These are phyloP conservation scores for Peribatodes rhomboidaria DNA, from an alignment of 2,888 invertebrate genomes.

Conservation along the genomic window DNA sequence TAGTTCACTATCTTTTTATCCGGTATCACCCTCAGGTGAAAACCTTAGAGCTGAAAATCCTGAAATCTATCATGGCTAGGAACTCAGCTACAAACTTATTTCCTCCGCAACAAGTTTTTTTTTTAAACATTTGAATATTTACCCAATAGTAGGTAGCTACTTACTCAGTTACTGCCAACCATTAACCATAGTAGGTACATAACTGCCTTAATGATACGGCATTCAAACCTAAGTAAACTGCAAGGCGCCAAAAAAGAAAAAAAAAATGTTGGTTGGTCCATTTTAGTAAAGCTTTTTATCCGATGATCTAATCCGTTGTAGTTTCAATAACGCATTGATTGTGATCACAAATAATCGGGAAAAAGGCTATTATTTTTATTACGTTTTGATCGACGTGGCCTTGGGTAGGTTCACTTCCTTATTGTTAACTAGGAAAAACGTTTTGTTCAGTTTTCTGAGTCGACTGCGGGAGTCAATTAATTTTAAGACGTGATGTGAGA, in stretches of 20 bases:
- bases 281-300: conserved; percentile 1
- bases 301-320: conserved; percentile 16
- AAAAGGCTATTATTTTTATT: conserved; percentile 49
- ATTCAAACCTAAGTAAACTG: neutral
- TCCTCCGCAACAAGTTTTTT: too few species aligned
- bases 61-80: too few species aligned
- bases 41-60: too few species aligned
- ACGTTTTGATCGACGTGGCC: conserved; percentile 46
- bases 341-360: conserved; percentile 31
- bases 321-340: conserved; percentile 8
- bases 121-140: too few species aligned
- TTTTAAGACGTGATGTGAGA: conserved; percentile 27
- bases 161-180: too few species aligned
- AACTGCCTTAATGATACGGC: too few species aligned
- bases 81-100: too few species aligned
- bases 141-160: too few species aligned
- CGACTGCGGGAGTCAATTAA: conserved; percentile 32
- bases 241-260: conserved; percentile 3
- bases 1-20: too few species aligned
- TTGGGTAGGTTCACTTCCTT: conserved; percentile 53
- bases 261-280: neutral
- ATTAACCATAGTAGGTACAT: too few species aligned
- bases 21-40: too few species aligned
- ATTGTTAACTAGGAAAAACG: conserved; percentile 43
- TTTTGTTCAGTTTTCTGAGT: conserved; percentile 42